These are phyloP conservation scores for Ptiloglossa arizonensis DNA, from an alignment of 1,140 invertebrate species.

Conservation along the genomic window DNA sequence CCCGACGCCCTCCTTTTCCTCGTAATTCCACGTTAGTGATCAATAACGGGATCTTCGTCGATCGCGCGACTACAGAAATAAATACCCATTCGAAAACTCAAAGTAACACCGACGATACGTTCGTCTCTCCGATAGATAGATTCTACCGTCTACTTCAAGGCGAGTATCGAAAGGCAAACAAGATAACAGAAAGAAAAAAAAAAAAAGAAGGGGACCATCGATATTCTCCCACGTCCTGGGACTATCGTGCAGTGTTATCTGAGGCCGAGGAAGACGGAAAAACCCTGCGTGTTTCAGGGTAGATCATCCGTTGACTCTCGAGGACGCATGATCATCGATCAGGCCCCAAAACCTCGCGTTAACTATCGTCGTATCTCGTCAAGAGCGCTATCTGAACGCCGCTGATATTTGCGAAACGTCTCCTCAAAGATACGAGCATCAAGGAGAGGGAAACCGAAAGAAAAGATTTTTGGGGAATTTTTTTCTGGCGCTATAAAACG, in stretches of 20 bases:
- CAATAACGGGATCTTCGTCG: too few species aligned
- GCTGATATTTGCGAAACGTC: conserved; percentile 20
- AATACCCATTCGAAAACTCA: too few species aligned
- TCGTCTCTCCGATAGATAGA: too few species aligned
- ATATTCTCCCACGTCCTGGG: conserved; percentile 1
- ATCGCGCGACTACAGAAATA: too few species aligned
- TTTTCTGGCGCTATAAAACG: too few species aligned
- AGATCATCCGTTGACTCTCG: conserved; percentile 10
- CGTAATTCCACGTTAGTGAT: too few species aligned
- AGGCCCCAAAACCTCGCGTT: not conserved
- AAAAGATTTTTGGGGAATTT: too few species aligned
- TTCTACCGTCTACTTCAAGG: not conserved
- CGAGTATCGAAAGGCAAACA: conserved; percentile 25
- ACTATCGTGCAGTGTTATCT: not conserved
- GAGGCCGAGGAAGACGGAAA: not conserved
- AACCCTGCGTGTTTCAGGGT: not conserved
- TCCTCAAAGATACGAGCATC: not conserved
- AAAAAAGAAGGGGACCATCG: not conserved
- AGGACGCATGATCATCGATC: conserved; percentile 16
- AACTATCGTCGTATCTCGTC: not conserved
- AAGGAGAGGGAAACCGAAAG: too few species aligned
- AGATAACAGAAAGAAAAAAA: conserved; percentile 1
- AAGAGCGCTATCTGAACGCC: not conserved
- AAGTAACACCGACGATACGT: too few species aligned
- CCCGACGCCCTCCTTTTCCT: too few species aligned